Evolutionary conservation across 2,888 invertebrate species (phyloP).

Genomic region (Nymphalis c-album): DNA sequence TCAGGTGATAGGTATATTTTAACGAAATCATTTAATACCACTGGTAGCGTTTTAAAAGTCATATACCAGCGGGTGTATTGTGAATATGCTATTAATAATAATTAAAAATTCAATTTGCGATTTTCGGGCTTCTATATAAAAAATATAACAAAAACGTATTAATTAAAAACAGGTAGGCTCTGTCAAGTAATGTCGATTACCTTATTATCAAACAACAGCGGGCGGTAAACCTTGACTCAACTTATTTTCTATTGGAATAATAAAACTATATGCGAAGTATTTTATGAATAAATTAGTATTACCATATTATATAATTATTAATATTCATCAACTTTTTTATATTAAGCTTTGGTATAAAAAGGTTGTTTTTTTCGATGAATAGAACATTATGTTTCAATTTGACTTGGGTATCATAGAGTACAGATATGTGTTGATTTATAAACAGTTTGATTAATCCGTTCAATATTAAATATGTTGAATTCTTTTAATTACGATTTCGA

Average conservation of each 20-base stretch:
- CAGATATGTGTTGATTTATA: too few species aligned
- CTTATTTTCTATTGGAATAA: constrained; percentile 22
- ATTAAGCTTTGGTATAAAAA: too few species aligned
- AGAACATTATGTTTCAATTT: too few species aligned
- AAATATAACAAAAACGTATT: constrained; percentile 21
- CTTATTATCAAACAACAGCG: constrained; percentile 30
- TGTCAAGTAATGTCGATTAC: constrained; percentile 28
- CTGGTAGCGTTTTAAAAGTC: constrained; percentile 16
- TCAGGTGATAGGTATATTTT: not conserved
- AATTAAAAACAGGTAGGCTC: constrained; percentile 28
- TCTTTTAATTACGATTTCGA: too few species aligned
- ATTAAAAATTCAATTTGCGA: constrained; percentile 28
- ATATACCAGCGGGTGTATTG: constrained; percentile 26
- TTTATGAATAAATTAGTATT: too few species aligned
- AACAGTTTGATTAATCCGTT: too few species aligned
- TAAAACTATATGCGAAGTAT: too few species aligned
- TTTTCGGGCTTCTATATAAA: constrained; percentile 1
- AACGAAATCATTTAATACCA: not conserved
- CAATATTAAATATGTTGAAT: too few species aligned
- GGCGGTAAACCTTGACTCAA: constrained; percentile 32
- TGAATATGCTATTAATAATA: constrained; percentile 23
- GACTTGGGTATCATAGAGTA: too few species aligned
- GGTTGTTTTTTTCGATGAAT: too few species aligned
- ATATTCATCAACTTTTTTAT: too few species aligned
- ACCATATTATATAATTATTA: too few species aligned